Percentiles rank a stretch among this genome's conserved stretches.
Conservation (phyloP, 2,113 vertebrate species). For the Phylloscopus trochilus region DNA sequence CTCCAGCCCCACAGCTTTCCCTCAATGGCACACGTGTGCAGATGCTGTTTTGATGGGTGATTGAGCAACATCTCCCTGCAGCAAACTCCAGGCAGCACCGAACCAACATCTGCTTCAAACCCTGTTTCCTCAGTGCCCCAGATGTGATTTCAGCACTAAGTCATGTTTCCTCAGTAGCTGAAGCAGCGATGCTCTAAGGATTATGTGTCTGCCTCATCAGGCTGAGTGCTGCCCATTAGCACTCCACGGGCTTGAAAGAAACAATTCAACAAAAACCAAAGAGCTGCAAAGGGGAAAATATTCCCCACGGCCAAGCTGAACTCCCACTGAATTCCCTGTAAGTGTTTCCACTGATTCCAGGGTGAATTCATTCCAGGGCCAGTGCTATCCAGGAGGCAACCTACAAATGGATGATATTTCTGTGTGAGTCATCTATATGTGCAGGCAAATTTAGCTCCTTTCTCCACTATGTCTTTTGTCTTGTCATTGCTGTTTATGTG, state of each 20-base stretch:
- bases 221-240: background rate
- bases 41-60: background rate
- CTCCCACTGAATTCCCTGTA: background rate
- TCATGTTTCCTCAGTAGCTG: background rate
- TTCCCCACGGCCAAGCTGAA: background rate
- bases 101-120: background rate
- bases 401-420: conserved; percentile 21
- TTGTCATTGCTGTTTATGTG: background rate
- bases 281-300: background rate
- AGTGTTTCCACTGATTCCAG: conserved; percentile 8
- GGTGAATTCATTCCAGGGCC: background rate
- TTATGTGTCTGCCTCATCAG: background rate
- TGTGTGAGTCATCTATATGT: background rate
- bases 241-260: background rate
- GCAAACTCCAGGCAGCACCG: background rate
- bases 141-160: background rate
- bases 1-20: background rate
- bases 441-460: conserved; percentile 7
- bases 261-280: background rate
- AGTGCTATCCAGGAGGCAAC: background rate
- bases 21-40: too few relatives aligned
- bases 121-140: background rate
- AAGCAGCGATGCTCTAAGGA: background rate
- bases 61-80: background rate
- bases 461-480: conserved; percentile 5